Percentiles rank a stretch among this genome's conserved stretches.
phyloP scores from a whole-genome alignment of 2,888 invertebrate species.

The Trichopria drosophilae region DNA sequence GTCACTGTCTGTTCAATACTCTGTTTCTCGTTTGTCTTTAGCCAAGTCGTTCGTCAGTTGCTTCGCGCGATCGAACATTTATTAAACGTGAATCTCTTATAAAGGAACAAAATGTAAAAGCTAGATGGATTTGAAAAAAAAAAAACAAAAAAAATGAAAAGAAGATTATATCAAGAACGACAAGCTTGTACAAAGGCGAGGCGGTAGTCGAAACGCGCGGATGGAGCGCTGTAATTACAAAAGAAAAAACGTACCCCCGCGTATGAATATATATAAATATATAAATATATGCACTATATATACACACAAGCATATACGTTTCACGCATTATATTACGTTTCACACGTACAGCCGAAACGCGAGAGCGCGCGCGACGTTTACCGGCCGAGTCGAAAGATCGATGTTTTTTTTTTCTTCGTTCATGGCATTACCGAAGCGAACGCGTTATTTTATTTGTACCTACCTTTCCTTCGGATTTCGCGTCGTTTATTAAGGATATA shows the following conservation, averaged over 20 bases:
- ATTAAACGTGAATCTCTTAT: slow-evolving; percentile 1
- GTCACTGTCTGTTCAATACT: slow-evolving; percentile 32
- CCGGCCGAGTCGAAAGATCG: no score
- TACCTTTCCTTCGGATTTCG: no score
- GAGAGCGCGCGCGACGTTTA: no score
- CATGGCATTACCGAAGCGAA: no score
- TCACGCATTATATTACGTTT: no score
- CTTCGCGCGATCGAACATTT: slow-evolving; percentile 9
- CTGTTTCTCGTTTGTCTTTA: slow-evolving; percentile 23
- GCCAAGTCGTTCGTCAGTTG: not conserved
- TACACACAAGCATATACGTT: no score
- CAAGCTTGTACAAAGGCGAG: slow-evolving; percentile 31
- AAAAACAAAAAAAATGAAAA: slow-evolving; percentile 13
- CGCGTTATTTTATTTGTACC: no score
- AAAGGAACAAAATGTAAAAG: slow-evolving; percentile 3
- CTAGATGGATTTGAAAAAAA: slow-evolving; percentile 1
- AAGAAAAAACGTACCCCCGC: slow-evolving; percentile 30
- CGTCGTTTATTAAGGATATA: no score
- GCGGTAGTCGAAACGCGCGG: slow-evolving; percentile 22
- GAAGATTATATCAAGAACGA: slow-evolving; percentile 20
- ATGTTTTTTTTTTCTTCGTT: no score
- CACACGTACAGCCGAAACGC: no score
- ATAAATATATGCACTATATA: slow-evolving; percentile 17
- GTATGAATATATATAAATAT: slow-evolving; percentile 28
- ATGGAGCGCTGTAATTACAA: slow-evolving; percentile 23